Conservation (phyloP, 2,888 invertebrate species). For the Lasioglossum calceatum region DNA sequence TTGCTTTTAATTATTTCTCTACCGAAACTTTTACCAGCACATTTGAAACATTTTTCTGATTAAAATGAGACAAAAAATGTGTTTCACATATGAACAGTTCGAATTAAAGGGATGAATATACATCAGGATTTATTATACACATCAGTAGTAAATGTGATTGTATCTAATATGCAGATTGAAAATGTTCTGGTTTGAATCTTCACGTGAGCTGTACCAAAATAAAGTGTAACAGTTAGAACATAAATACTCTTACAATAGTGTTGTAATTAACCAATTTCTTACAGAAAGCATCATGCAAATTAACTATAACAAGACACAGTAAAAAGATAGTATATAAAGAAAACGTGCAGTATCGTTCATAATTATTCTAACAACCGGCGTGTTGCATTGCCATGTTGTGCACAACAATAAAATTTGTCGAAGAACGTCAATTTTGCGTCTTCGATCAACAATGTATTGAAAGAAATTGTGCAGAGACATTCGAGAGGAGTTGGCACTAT, state of each 20-base stretch:
- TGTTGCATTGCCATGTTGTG: neutral
- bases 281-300: neutral
- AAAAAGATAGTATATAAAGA: neutral
- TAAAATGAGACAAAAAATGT: neutral
- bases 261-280: neutral
- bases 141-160: neutral
- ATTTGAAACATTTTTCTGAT: too few species aligned
- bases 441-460: neutral
- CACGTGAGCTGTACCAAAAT: neutral
- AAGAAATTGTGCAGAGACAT: neutral
- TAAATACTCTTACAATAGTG: neutral
- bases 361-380: neutral
- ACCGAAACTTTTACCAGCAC: too few species aligned
- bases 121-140: neutral
- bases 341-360: neutral
- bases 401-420: neutral
- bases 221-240: neutral
- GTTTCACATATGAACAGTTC: neutral
- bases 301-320: neutral
- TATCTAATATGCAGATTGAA: neutral
- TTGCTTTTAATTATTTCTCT: neutral
- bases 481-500: neutral
- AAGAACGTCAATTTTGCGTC: too few species aligned
- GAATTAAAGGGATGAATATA: neutral
- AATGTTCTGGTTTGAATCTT: neutral